phyloP scores from a whole-genome alignment of 2,113 vertebrate species.

The Protobothrops mucrosquamatus region DNA sequence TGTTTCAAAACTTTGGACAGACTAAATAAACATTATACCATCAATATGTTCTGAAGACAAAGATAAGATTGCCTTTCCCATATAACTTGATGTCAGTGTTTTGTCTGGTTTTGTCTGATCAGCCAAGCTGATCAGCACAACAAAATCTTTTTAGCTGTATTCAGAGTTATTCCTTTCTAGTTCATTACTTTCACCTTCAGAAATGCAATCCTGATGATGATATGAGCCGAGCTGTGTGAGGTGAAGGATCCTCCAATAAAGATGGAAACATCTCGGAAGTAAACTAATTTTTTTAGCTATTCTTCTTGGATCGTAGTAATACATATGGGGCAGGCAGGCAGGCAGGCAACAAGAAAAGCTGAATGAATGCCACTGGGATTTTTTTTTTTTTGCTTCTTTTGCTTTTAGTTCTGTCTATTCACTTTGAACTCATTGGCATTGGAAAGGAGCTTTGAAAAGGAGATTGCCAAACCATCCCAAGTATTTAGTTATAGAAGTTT shows the following conservation, averaged over 20 bases:
- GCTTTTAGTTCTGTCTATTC: not conserved
- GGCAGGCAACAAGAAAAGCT: not conserved
- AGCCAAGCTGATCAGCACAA: not conserved
- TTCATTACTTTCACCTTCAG: not conserved
- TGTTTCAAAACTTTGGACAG: not conserved
- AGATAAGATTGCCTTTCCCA: not conserved
- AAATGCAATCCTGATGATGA: not conserved
- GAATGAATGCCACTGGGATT: not conserved
- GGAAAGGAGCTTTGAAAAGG: not conserved
- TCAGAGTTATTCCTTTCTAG: not conserved
- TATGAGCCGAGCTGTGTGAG: not conserved
- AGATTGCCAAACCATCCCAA: not conserved
- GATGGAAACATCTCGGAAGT: not conserved
- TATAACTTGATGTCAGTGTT: not conserved
- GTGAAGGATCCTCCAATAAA: not conserved
- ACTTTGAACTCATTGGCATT: not conserved
- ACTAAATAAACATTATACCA: not conserved
- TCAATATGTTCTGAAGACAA: not conserved
- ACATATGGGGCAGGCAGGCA: not conserved
- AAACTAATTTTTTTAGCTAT: not conserved
- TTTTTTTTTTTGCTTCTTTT: not conserved
- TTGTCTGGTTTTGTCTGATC: no score
- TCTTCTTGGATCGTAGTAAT: not conserved
- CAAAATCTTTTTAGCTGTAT: not conserved
- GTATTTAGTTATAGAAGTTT: not conserved